Evolutionary conservation across 2,888 invertebrate species (phyloP).

Genomic region (Endomychus coccineus): DNA sequence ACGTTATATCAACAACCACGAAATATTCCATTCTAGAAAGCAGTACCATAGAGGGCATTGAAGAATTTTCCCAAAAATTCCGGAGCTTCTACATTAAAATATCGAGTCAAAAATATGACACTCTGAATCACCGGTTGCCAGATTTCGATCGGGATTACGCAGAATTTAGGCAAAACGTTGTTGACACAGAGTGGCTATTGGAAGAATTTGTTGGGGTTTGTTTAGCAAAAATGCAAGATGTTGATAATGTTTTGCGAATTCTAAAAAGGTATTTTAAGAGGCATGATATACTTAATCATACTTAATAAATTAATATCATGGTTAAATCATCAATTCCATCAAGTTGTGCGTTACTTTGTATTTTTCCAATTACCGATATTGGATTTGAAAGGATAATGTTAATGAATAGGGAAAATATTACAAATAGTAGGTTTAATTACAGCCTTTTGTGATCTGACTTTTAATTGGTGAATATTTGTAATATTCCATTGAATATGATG

Average conservation of each 20-base stretch:
- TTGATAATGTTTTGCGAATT: conserved; percentile 38
- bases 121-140: conserved; percentile 66
- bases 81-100: conserved; percentile 56
- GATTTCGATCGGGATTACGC: conserved; percentile 73
- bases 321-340: too few species aligned
- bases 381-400: too few species aligned
- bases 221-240: conserved; percentile 38
- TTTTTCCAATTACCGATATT: too few species aligned
- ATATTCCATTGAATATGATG: too few species aligned
- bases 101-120: conserved; percentile 67
- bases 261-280: conserved; percentile 36
- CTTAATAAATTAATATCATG: too few species aligned
- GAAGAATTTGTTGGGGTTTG: conserved; percentile 62
- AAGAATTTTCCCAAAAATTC: conserved; percentile 61
- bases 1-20: conserved; percentile 63
- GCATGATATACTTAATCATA: too few species aligned
- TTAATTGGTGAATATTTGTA: too few species aligned
- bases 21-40: conserved; percentile 67
- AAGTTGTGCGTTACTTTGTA: too few species aligned
- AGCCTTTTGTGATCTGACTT: too few species aligned
- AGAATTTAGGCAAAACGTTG: conserved; percentile 60
- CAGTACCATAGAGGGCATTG: conserved; percentile 75
- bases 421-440: too few species aligned
- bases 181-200: conserved; percentile 62
- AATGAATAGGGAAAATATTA: too few species aligned